Evolutionary conservation across 2,113 vertebrate species (phyloP).

Genomic region (Antechinus flavipes): DNA sequence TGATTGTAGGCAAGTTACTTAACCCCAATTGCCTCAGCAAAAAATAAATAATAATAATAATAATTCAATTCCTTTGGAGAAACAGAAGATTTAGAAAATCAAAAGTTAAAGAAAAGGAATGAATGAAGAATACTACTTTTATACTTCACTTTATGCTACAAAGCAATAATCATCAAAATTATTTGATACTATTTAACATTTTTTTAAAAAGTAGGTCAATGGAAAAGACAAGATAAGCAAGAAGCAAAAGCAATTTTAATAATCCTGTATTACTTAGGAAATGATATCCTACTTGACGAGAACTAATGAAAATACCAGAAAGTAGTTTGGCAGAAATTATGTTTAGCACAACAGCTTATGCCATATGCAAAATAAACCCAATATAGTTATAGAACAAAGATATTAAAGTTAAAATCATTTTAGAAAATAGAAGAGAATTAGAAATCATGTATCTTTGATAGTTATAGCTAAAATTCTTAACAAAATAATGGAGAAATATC

Average conservation of each 20-base stretch:
- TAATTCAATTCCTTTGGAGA: background rate
- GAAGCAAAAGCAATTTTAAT: background rate
- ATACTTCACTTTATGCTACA: background rate
- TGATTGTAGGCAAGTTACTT: no score
- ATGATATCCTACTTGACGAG: background rate
- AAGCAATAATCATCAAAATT: background rate
- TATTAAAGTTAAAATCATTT: background rate
- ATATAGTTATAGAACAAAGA: background rate
- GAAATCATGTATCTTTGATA: background rate
- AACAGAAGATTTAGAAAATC: background rate
- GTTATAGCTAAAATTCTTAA: background rate
- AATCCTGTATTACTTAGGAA: background rate
- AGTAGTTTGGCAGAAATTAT: background rate
- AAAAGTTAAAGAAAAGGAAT: background rate
- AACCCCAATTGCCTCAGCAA: no score
- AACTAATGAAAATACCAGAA: background rate
- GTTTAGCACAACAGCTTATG: background rate
- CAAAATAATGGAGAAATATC: background rate
- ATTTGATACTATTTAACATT: background rate
- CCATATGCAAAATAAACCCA: background rate
- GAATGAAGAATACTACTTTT: background rate
- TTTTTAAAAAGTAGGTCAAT: background rate
- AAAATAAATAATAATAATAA: background rate
- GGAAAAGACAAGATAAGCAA: background rate
- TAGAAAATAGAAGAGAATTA: background rate